A percentile compares a stretch with the other conserved stretches of the same genome.
Conservation (phyloP, 2,888 invertebrate species). For the Agrotis exclamationis region DNA sequence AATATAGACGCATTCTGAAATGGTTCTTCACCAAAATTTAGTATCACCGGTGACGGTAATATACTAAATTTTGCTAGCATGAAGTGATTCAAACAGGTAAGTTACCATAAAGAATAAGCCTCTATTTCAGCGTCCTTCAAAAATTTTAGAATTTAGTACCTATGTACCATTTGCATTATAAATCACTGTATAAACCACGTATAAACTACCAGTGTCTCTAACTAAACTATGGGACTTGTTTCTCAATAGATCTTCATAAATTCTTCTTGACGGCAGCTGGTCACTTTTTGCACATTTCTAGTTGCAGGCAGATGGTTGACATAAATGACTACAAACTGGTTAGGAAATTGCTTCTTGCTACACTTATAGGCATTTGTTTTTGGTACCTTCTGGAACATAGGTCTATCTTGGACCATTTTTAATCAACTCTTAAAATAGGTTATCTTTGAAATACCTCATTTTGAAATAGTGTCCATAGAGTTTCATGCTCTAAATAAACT, state of each 20-base stretch:
- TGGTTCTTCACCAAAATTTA: too few species aligned
- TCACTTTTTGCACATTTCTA: conserved; percentile 3
- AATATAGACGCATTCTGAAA: too few species aligned
- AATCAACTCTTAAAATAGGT: too few species aligned
- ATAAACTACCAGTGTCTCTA: neutral
- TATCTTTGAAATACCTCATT: neutral
- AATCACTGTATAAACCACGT: too few species aligned
- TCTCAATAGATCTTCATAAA: neutral
- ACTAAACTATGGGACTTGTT: neutral
- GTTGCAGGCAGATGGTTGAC: conserved; percentile 26
- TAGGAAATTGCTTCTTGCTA: conserved; percentile 10
- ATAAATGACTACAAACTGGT: conserved; percentile 46
- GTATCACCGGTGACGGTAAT: too few species aligned
- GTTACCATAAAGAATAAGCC: too few species aligned
- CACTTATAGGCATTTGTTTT: conserved; percentile 9
- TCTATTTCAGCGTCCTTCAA: neutral
- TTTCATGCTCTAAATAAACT: neutral
- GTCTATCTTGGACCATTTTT: neutral
- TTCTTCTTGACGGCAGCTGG: conserved; percentile 7
- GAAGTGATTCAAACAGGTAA: too few species aligned
- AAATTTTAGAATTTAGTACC: neutral
- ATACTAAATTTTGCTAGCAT: too few species aligned
- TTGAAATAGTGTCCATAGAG: neutral
- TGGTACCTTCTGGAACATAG: neutral
- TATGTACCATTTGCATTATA: neutral